Evolutionary conservation across 2,888 invertebrate genomes (phyloP).

Genomic region (Caenorhabditis sp.): DNA sequence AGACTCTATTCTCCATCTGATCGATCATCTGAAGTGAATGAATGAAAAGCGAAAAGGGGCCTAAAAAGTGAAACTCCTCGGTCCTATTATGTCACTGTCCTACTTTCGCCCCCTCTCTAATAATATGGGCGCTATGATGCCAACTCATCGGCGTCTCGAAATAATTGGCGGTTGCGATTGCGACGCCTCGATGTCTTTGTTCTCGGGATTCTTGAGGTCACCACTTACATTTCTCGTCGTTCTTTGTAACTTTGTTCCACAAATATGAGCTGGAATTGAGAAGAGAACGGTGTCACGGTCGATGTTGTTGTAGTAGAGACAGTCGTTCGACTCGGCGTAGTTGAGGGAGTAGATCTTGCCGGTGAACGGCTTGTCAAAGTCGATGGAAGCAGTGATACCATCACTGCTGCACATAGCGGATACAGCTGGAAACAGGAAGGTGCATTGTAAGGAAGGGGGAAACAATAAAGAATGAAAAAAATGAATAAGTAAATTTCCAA

Average conservation of each 20-base stretch:
- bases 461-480: no score
- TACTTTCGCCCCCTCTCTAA: conserved; percentile 50
- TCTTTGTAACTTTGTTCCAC: conserved; percentile 79
- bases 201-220: conserved; percentile 54
- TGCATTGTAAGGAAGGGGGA: no score
- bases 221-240: conserved; percentile 78
- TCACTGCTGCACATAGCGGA: conserved; percentile 81
- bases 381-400: conserved; percentile 81
- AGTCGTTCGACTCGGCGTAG: conserved; percentile 79
- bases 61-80: conserved; percentile 52
- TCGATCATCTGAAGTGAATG: conserved; percentile 77
- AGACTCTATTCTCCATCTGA: conserved; percentile 81
- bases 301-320: conserved; percentile 81
- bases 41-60: conserved; percentile 10
- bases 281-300: conserved; percentile 80
- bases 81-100: conserved; percentile 55
- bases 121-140: conserved; percentile 50
- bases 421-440: conserved; percentile 73
- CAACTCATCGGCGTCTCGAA: conserved; percentile 49
- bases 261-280: conserved; percentile 82
- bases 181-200: conserved; percentile 31
- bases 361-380: conserved; percentile 79
- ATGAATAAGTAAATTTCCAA: no score
- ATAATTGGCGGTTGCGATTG: conserved; percentile 47
- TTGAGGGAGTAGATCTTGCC: conserved; percentile 82